These are phyloP conservation scores for Crenichthys baileyi DNA, from an alignment of 2,797 vertebrate genomes.

Conservation along the genomic window DNA sequence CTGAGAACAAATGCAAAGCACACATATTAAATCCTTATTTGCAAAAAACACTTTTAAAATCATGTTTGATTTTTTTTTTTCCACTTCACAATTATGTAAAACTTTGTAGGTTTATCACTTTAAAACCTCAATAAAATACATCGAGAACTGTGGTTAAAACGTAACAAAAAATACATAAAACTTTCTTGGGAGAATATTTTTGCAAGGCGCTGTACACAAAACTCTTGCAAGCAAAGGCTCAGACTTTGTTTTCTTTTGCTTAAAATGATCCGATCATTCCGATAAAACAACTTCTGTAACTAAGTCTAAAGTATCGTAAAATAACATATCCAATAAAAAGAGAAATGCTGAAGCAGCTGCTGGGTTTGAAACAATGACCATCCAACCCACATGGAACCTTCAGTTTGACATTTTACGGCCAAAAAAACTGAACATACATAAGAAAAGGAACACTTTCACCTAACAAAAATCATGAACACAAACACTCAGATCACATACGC, in stretches of 20 bases:
- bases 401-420: constrained; percentile 42
- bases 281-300: constrained; percentile 12
- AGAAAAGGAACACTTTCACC: constrained; percentile 50
- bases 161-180: too few species aligned
- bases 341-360: constrained; percentile 43
- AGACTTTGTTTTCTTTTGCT: background rate
- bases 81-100: background rate
- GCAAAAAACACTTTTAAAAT: background rate
- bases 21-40: background rate
- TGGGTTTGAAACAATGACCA: constrained; percentile 12
- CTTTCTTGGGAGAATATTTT: background rate
- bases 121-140: background rate
- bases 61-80: background rate
- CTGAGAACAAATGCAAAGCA: background rate
- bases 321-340: constrained; percentile 17
- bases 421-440: constrained; percentile 55
- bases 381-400: constrained; percentile 1
- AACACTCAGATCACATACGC: constrained; percentile 49
- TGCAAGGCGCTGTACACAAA: background rate
- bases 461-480: constrained; percentile 62
- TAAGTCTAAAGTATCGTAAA: constrained; percentile 19
- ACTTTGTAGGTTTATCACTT: background rate
- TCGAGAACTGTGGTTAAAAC: background rate
- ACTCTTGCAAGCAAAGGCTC: background rate
- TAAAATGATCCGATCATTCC: background rate